phyloP scores from a whole-genome alignment of 2,113 vertebrate species.

The Percina caprodes region DNA sequence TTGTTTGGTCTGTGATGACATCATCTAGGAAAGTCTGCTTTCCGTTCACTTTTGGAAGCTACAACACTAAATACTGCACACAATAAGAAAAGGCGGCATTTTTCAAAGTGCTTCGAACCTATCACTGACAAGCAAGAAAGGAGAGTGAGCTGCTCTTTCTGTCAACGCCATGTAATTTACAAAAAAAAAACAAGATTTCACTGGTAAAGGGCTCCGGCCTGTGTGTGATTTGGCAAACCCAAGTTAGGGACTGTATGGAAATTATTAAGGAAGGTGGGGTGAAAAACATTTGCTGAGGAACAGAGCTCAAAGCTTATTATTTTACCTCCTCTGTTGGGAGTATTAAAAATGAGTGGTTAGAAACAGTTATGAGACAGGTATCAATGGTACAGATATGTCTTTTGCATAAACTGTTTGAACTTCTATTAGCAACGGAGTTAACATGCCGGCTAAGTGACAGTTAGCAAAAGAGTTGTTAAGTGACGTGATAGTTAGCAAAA shows the following conservation, averaged over 20 bases:
- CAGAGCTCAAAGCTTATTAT: neutral
- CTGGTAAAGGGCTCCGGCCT: neutral
- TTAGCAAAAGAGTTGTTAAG: neutral
- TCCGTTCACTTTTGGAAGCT: neutral
- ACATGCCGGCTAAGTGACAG: neutral
- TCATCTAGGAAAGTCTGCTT: slow-evolving; percentile 23
- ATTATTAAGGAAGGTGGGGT: neutral
- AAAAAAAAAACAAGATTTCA: neutral
- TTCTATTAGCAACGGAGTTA: neutral
- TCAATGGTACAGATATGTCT: neutral
- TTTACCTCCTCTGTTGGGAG: neutral
- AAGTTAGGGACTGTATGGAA: slow-evolving; percentile 25
- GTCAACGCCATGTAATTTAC: neutral
- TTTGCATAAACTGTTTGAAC: neutral
- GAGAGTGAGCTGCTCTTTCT: slow-evolving; percentile 9
- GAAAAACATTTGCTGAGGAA: neutral
- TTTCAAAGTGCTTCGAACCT: slow-evolving; percentile 60
- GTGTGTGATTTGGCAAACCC: neutral
- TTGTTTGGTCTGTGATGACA: slow-evolving; percentile 37
- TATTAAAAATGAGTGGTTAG: neutral
- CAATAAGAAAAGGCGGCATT: slow-evolving; percentile 40
- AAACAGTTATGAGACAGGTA: neutral
- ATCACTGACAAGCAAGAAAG: slow-evolving; percentile 4
- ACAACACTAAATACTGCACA: slow-evolving; percentile 31
- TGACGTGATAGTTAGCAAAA: no score